Percentiles rank a stretch among this genome's conserved stretches.
These are phyloP conservation scores for Ataeniobius toweri DNA, from an alignment of 2,797 vertebrate species.

Conservation along the genomic window DNA sequence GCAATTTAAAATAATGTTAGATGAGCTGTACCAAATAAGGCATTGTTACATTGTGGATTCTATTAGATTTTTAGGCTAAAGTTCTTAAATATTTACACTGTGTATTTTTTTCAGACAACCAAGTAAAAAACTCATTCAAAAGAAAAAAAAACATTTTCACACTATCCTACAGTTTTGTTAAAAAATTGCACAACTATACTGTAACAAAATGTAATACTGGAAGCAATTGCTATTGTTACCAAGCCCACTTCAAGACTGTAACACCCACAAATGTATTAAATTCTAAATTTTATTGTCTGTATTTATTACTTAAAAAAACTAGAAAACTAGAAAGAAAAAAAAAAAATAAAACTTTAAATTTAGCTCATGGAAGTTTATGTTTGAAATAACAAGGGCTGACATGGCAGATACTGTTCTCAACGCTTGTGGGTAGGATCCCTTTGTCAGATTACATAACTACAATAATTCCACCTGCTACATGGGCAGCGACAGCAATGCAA, in stretches of 20 bases:
- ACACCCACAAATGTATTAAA: neutral
- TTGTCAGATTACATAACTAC: conserved; percentile 9
- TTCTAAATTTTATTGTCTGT: neutral
- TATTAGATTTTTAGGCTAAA: neutral
- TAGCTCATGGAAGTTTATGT: neutral
- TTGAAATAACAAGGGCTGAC: conserved; percentile 9
- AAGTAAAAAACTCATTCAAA: neutral
- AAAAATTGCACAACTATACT: neutral
- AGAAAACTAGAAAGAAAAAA: neutral
- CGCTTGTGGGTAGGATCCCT: neutral
- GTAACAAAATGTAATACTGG: neutral
- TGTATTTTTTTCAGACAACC: neutral
- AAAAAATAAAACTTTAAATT: neutral
- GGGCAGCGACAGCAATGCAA: conserved; percentile 9
- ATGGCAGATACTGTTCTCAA: neutral
- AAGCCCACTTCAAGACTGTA: neutral
- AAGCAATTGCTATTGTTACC: neutral
- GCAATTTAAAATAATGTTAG: neutral
- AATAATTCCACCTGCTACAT: neutral
- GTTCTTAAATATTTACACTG: neutral
- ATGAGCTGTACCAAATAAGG: neutral
- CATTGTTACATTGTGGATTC: neutral
- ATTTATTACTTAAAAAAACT: neutral
- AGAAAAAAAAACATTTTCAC: neutral
- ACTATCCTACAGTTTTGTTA: neutral